Evolutionary conservation across 2,797 vertebrate species (phyloP).

Genomic region (Oryzias sinensis): DNA sequence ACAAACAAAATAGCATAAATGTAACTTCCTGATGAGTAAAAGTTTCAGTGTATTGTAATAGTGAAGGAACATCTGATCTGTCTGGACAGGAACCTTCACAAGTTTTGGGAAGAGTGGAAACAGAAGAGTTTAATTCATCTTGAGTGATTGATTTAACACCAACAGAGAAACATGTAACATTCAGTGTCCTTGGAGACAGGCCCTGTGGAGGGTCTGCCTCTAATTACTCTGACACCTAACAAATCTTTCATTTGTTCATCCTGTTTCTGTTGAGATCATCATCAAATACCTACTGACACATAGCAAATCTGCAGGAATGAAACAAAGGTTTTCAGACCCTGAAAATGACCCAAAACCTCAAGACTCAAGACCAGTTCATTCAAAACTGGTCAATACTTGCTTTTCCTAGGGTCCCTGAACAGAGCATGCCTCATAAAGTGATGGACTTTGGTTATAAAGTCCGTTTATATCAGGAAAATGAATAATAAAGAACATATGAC

Average conservation of each 20-base stretch:
- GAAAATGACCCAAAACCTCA: not conserved
- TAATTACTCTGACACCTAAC: slow-evolving; percentile 21
- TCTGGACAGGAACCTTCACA: slow-evolving; percentile 11
- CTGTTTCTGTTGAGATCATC: too few species aligned
- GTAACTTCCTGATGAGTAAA: slow-evolving; percentile 23
- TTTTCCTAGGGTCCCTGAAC: not conserved
- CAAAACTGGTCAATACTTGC: not conserved
- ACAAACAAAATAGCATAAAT: slow-evolving; percentile 1
- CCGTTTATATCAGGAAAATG: slow-evolving; percentile 35
- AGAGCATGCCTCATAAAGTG: too few species aligned
- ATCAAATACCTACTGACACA: not conserved
- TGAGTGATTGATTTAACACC: slow-evolving; percentile 32
- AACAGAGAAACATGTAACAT: slow-evolving; percentile 9
- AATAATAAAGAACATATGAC: slow-evolving; percentile 75
- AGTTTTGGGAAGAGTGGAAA: slow-evolving; percentile 8
- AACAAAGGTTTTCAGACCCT: not conserved
- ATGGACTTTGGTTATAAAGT: slow-evolving; percentile 2
- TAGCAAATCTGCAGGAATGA: slow-evolving; percentile 1
- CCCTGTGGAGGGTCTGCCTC: slow-evolving; percentile 10
- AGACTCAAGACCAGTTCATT: not conserved
- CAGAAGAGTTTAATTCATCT: slow-evolving; percentile 6
- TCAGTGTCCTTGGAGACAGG: not conserved
- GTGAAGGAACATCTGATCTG: slow-evolving; percentile 16
- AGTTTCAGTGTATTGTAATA: slow-evolving; percentile 11
- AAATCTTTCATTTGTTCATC: slow-evolving; percentile 2